Evolutionary conservation across 2,797 vertebrate species (phyloP), one percentile per base, ranked within the genome.

Genomic region (Melanotaenia parkinsoni): DNA sequence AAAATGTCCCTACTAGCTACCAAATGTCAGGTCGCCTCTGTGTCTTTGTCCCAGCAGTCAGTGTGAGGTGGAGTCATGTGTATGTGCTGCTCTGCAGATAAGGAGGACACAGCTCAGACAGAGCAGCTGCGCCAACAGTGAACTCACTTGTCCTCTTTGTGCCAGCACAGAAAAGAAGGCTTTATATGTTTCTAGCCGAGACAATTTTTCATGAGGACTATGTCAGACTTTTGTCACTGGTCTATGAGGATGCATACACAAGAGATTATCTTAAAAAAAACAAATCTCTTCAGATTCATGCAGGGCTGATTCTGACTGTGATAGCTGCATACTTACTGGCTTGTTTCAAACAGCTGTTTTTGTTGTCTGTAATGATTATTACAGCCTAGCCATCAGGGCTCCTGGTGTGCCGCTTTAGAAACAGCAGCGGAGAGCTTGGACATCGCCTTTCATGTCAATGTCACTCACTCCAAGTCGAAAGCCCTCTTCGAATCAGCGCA

Each of bases 401-500:
- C 73, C 70, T 79, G 81, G 82, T 59, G 26, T 72, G 82, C 72
- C 71, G 67, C 72, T 79, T 63, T 86, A 85, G 74, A 88, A 80
- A 83, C 84, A 60, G 72, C 82, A 47, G 71, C 26, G 78, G 84
- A 81, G 64, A 76, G 63, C 72, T 70, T 11, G 68, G 80, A 72
- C 67, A 58, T 70, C 70, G 79, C 67, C 32, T 45, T 30, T 65
- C 67, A 68, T 74, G 74, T 81, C 80, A 53, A 94, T 95, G 94
- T 94, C 94, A 80, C 87, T 94, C 79, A 85, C 93, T 45, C 89
- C 89, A 38, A 90, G 86, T 67, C 86, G 93, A 69, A 93, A 90
- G 81, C 74, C 92, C 57, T 90, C 93, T 76, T 88, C 90, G 79
- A 89, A 86, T 88, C 92, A 94, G 74, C 92, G 91, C 93, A 95